phyloP scores from a whole-genome alignment of 2,888 invertebrate genomes.

The Torymus tubicola region DNA sequence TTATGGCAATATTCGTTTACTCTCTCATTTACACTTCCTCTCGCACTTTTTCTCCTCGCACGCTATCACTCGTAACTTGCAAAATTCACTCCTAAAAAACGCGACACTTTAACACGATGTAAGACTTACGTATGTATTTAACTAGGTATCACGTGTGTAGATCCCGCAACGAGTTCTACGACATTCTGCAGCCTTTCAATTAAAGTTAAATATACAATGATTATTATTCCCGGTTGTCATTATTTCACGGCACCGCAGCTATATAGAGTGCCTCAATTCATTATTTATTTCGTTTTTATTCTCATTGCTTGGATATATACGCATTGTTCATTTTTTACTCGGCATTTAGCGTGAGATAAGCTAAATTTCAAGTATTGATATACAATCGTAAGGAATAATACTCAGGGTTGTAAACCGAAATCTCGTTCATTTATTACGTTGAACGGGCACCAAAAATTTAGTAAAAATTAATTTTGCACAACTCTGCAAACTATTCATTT shows the following conservation, averaged over 20 bases:
- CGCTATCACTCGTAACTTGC: too few species aligned
- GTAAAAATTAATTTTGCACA: too few species aligned
- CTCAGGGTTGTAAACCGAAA: constrained; percentile 34
- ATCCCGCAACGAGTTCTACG: constrained; percentile 38
- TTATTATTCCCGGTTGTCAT: constrained; percentile 24
- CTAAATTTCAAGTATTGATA: constrained; percentile 26
- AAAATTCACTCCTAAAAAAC: constrained; percentile 36
- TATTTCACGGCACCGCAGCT: neutral
- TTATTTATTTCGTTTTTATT: too few species aligned
- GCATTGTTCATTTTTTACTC: neutral
- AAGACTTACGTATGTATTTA: constrained; percentile 54
- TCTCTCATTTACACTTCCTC: constrained; percentile 4
- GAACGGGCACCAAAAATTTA: too few species aligned
- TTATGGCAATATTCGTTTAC: constrained; percentile 45
- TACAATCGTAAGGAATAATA: constrained; percentile 13
- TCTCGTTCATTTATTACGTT: neutral
- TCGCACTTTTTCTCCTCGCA: constrained; percentile 23
- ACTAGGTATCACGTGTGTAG: constrained; percentile 55
- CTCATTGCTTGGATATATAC: too few species aligned
- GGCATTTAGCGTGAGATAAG: constrained; percentile 3
- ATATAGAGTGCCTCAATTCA: too few species aligned
- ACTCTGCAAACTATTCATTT: too few species aligned
- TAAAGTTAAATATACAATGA: constrained; percentile 50
- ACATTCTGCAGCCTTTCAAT: constrained; percentile 56
- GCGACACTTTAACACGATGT: constrained; percentile 36